phyloP scores from a whole-genome alignment of 2,797 vertebrate species.

The Aphelocoma californica region DNA sequence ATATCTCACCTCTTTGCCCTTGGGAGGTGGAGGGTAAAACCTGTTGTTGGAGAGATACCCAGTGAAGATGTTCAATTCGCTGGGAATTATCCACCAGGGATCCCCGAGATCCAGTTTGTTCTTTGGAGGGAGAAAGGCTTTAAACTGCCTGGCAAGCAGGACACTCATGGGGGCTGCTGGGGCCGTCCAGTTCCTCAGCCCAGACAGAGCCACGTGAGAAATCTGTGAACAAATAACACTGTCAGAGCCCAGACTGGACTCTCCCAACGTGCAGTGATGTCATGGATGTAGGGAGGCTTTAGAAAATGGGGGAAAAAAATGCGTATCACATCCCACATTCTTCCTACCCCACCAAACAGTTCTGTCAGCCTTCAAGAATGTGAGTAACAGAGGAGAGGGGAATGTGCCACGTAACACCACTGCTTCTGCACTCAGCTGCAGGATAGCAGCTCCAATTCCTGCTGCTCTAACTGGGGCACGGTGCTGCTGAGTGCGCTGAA shows the following conservation, averaged over 20 bases:
- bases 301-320: neutral
- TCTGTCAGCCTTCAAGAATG: neutral
- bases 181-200: constrained; percentile 88
- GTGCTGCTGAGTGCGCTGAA: neutral
- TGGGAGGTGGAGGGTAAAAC: constrained; percentile 91
- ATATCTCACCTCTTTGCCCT: constrained; percentile 90
- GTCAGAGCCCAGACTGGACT: neutral
- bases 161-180: constrained; percentile 76
- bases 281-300: neutral
- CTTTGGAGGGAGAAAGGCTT: constrained; percentile 88
- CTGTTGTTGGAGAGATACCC: constrained; percentile 96
- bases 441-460: neutral
- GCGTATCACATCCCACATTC: neutral
- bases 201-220: constrained; percentile 87
- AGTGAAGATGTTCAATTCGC: constrained; percentile 93
- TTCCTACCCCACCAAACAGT: neutral
- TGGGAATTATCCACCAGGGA: constrained; percentile 94
- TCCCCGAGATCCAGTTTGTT: constrained; percentile 84
- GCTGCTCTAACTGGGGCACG: neutral
- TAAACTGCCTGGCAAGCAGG: constrained; percentile 86
- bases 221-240: constrained; percentile 75
- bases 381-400: neutral
- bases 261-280: neutral
- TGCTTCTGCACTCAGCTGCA: neutral
- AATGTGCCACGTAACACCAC: fast-evolving